These are phyloP conservation scores for Strigamia maritima DNA, from an alignment of 2,888 invertebrate species.

Conservation along the genomic window DNA sequence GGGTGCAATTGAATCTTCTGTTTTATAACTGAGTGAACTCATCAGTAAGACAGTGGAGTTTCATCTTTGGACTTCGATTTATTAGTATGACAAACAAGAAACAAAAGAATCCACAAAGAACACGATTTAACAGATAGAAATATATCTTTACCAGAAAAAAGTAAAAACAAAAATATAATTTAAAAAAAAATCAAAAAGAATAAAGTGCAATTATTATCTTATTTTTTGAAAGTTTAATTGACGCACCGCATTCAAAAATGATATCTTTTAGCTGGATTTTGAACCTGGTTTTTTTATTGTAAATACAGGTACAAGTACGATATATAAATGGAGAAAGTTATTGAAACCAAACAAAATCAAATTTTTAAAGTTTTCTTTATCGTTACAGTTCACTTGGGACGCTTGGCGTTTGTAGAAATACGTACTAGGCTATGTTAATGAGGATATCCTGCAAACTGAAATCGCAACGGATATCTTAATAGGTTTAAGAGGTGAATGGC, in stretches of 20 bases:
- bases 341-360: not conserved
- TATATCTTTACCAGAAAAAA: not conserved
- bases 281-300: not conserved
- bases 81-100: not conserved
- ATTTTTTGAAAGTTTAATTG: not conserved
- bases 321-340: too few relatives aligned
- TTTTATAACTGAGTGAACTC: not conserved
- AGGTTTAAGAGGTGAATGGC: constrained; percentile 13
- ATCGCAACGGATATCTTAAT: constrained; percentile 32
- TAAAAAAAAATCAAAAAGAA: not conserved
- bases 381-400: not conserved
- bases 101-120: constrained; percentile 12
- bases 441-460: constrained; percentile 11
- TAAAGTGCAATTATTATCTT: not conserved
- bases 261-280: not conserved
- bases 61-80: constrained; percentile 14
- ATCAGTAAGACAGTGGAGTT: not conserved
- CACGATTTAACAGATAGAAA: constrained; percentile 6
- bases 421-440: constrained; percentile 7
- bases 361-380: not conserved
- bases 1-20: not conserved
- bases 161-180: not conserved
- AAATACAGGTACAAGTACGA: too few relatives aligned
- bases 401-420: not conserved
- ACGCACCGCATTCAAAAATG: too few relatives aligned